Base-by-base conservation (phyloP, 2,113 vertebrate genomes). In the Ophthalmotilapia sp. region DNA sequence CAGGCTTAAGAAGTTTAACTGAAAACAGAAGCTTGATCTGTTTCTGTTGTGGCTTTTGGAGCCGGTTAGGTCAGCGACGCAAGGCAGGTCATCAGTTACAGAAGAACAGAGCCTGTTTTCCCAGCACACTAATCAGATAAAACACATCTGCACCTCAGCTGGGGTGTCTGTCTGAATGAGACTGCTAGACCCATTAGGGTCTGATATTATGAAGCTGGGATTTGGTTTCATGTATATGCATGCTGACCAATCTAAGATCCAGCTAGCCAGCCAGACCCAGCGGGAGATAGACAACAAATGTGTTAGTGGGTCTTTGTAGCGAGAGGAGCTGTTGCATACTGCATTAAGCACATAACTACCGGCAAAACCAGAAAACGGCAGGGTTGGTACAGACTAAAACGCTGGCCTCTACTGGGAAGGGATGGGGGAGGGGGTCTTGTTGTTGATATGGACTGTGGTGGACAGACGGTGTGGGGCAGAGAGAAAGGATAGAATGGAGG, bases 101-200 rank as follows among this genome's bases (percentile, higher is more conserved):
- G 77, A 60, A 26, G 79, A 91, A 62, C 82, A 87, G 81, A 82
- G 77, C 13, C 47, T 53, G 87, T 81, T 85, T 87, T 85, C 53
- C 53, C 62, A 17, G 49, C 17, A 21, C 87, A 55, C 90, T 88
- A 90, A 94, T 94, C 93, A 93, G 92, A 94, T 92, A 85, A 93
- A 92, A 88, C 89, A 86, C 45, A 85, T 87, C 89, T 88, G 83
- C 87, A 84, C 53, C 83, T 89, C 89, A 60, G 89, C 88, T 62
- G 81, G 40, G 87, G 79, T 56, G 87, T 82, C 58, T 86, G 88
- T 91, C 81, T 85, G n/a, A 88, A 56, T 49, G 80, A 91, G 82
- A 86, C 93, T 68, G 83, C 83, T 73, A 84, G 88, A 89, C 86
- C 91, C 70, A 88, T 86, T 87, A 53, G 60, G 85, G 49, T 88